Evolutionary conservation across 1,140 invertebrate species (phyloP), one percentile per base, ranked within the genome.

Genomic region (Drosophila bocqueti): DNA sequence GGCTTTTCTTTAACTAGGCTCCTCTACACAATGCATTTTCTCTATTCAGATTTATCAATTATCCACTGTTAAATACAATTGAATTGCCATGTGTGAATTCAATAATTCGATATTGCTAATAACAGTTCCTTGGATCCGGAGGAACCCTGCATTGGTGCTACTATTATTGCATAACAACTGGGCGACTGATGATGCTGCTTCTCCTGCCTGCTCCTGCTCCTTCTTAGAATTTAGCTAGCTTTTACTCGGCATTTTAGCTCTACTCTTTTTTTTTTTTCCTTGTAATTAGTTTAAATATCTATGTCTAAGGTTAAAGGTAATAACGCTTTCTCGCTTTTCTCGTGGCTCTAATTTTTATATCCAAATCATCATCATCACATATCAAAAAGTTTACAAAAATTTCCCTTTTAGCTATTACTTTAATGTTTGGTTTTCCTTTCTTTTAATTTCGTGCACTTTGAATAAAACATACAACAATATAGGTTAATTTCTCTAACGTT

Each of bases 351-450:
- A 85, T 90, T 79, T 90, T 16, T 55, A 87, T 76, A 83, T 76
- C 83, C 79, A 85, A 90, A 90, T 90, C 86, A 90, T 24, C 24
- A 24, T 90, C 85, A 90, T 90, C 85, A 90, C 85, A 90, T 90
- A 90, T 90, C 85, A 90, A 90, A 90, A 90, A 90, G 79, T 90
- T 91, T 90, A 90, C 85, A 90, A 90, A 90, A 91, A 85, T 84
- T 81, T 85, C 57, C 79, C 61, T 55, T 68, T 86, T 86, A 86
- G 67, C 79, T 89, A 89, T 49, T 66, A 49, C 45, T 43, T 63
- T 71, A 46, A 55, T 65, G 45, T 43, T 75, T 59, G 52, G 57
- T 34, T 60, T 66, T 57, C 58, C 68, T 54, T 80, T 24, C 76
- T 58, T 76, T 69, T 65, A 46, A 57, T 84, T 86, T 79, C 68